Evolutionary conservation across 2,113 vertebrate genomes (phyloP).

Genomic region (Circaetus gallicus): DNA sequence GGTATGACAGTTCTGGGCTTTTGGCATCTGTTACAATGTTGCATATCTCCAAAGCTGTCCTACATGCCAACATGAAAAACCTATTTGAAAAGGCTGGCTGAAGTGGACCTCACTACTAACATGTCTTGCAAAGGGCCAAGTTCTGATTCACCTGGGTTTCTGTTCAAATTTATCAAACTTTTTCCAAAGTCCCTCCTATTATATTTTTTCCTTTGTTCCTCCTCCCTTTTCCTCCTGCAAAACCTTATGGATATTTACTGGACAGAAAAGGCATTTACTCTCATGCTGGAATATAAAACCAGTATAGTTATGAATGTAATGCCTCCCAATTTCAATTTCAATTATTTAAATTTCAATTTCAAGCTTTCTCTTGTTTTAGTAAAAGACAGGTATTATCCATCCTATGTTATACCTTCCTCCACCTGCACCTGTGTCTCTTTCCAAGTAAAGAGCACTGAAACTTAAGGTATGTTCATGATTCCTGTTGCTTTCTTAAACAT

Average conservation of each 20-base stretch:
- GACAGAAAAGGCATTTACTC: not conserved
- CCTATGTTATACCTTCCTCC: not conserved
- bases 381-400: not conserved
- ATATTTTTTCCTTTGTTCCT: not conserved
- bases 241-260: not conserved
- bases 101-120: not conserved
- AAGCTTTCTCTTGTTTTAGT: not conserved
- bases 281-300: not conserved
- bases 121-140: not conserved
- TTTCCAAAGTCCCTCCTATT: not conserved
- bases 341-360: not conserved
- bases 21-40: not conserved
- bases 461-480: not conserved
- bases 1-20: not conserved
- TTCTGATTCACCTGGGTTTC: not conserved
- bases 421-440: not conserved
- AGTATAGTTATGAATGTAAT: not conserved
- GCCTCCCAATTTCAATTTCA: not conserved
- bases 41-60: not conserved
- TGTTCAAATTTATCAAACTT: not conserved
- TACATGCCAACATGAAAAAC: not conserved
- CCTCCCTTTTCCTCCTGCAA: fast-evolving
- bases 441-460: not conserved
- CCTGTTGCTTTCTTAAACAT: not conserved
- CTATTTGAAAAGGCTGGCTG: not conserved